Conservation (phyloP, 2,888 invertebrate species). For the Protophormia terraenovae region DNA sequence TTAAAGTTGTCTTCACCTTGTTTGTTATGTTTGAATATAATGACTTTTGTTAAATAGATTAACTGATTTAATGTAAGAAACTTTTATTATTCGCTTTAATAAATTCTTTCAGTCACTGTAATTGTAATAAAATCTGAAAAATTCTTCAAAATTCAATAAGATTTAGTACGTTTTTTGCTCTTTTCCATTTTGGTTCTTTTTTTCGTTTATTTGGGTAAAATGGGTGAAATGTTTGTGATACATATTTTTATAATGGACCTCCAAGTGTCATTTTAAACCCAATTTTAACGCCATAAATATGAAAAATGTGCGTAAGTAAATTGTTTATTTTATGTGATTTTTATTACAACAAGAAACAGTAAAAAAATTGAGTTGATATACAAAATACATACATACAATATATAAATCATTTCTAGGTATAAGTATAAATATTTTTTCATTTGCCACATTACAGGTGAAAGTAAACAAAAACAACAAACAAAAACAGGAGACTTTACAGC, state of each 20-base stretch:
- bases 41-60: too few relatives aligned
- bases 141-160: background rate
- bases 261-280: slow-evolving; percentile 38
- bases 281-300: slow-evolving; percentile 48
- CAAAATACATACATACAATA: background rate
- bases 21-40: too few relatives aligned
- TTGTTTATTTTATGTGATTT: slow-evolving; percentile 48
- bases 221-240: background rate
- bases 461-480: background rate
- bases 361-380: slow-evolving; percentile 12
- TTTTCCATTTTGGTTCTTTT: too few relatives aligned
- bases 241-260: slow-evolving; percentile 18
- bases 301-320: slow-evolving; percentile 39
- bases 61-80: too few relatives aligned
- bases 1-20: too few relatives aligned
- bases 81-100: too few relatives aligned
- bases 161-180: background rate
- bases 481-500: background rate
- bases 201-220: background rate
- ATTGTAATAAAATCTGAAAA: too few relatives aligned
- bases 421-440: background rate
- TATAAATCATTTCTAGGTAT: too few relatives aligned
- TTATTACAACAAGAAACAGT: slow-evolving; percentile 20
- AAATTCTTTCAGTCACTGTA: too few relatives aligned
- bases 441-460: background rate